A percentile compares a stretch with the other conserved stretches of the same genome.
phyloP scores from a whole-genome alignment of 2,113 vertebrate genomes.

The Zosterops lateralis region DNA sequence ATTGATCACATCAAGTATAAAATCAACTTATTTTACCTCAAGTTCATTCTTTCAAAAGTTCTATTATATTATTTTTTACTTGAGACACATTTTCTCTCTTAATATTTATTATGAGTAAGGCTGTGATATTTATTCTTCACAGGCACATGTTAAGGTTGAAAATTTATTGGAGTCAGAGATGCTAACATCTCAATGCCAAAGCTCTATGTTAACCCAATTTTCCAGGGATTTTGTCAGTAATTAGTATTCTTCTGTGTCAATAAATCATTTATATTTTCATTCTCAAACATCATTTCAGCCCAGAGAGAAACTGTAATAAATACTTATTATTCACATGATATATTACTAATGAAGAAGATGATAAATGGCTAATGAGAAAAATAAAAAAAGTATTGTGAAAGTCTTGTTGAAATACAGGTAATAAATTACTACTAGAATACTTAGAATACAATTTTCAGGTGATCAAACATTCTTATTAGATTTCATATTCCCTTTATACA shows the following conservation, averaged over 20 bases:
- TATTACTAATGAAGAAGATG: slow-evolving; percentile 9
- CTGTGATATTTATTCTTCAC: background rate
- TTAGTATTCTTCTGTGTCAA: slow-evolving; percentile 8
- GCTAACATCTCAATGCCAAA: background rate
- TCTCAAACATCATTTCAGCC: background rate
- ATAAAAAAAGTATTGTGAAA: background rate
- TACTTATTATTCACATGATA: background rate
- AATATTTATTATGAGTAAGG: background rate
- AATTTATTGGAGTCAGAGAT: background rate
- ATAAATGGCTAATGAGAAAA: background rate
- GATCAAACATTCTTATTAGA: background rate
- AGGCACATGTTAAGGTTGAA: background rate
- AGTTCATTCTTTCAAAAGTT: background rate
- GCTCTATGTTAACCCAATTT: background rate
- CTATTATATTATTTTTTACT: background rate
- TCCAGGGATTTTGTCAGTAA: slow-evolving; percentile 16
- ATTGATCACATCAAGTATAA: background rate
- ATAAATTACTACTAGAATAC: background rate
- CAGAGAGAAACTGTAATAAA: slow-evolving; percentile 16
- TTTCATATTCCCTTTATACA: background rate
- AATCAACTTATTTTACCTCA: background rate
- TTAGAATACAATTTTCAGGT: background rate
- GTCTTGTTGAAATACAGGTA: background rate
- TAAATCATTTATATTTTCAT: slow-evolving; percentile 15
- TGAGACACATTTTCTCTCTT: background rate